Percentiles rank a stretch among this genome's conserved stretches.
Evolutionary conservation across 2,888 invertebrate species (phyloP).

Genomic region (Syrista parreyssii): DNA sequence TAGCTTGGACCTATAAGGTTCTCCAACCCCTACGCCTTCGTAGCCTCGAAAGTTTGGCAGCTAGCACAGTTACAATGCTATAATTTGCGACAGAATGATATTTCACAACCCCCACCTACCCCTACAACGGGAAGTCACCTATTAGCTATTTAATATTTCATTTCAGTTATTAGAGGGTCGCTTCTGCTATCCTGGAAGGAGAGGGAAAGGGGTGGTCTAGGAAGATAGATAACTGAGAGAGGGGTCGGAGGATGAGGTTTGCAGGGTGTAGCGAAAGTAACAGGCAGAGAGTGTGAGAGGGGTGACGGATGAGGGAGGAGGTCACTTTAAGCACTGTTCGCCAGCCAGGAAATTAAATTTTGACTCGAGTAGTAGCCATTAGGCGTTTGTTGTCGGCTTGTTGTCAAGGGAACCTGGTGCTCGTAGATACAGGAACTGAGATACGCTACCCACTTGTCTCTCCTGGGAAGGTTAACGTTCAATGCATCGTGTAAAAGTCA

Average conservation of each 20-base stretch:
- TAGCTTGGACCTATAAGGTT: not conserved
- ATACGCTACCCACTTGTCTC: conserved; percentile 50
- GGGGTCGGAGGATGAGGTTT: conserved; percentile 4
- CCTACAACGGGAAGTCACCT: not conserved
- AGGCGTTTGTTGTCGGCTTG: conserved; percentile 61
- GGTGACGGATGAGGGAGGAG: conserved; percentile 23
- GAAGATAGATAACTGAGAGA: not conserved
- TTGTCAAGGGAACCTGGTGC: conserved; percentile 58
- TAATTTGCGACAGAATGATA: not conserved
- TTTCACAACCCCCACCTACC: not conserved
- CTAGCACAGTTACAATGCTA: not conserved
- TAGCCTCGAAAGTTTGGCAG: not conserved
- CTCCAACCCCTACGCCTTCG: not conserved
- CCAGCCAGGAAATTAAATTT: conserved; percentile 63
- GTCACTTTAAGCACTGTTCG: conserved; percentile 55
- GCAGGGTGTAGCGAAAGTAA: conserved; percentile 18
- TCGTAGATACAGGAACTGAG: conserved; percentile 60
- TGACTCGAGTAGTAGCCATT: conserved; percentile 57
- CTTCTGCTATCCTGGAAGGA: conserved; percentile 15
- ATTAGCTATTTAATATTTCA: conserved; percentile 30
- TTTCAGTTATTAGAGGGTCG: conserved; percentile 20
- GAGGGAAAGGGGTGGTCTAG: not conserved
- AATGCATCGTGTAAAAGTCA: conserved; percentile 55
- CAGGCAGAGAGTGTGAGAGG: conserved; percentile 11
- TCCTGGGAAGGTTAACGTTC: conserved; percentile 44